A percentile compares a stretch with the other conserved stretches of the same genome.
Evolutionary conservation across 64 coral and sea anemone genomes (phyloP).

Genomic region (Pocillopora verrucosa): DNA sequence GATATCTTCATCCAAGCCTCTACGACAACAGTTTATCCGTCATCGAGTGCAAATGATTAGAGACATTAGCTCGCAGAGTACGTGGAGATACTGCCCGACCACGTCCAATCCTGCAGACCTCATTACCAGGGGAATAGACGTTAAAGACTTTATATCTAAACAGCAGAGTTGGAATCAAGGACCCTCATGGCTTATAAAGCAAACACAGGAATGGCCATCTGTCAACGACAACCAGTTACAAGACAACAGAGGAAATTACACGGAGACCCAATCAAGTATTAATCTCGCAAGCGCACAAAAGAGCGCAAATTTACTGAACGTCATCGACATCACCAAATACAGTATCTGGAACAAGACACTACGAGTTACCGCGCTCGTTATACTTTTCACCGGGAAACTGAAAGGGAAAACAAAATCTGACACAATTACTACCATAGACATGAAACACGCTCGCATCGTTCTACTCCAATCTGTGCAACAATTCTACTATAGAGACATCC

Average conservation of each 20-base stretch:
- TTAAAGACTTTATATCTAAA: too few relatives aligned
- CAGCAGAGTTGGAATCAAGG: too few relatives aligned
- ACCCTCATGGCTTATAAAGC: slow-evolving; percentile 60
- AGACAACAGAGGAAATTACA: slow-evolving; percentile 28
- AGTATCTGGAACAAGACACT: neutral
- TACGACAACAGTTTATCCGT: too few relatives aligned
- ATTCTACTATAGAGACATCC: slow-evolving; percentile 61
- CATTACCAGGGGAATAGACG: too few relatives aligned
- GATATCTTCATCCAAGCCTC: too few relatives aligned
- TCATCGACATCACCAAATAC: too few relatives aligned
- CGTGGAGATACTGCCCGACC: too few relatives aligned
- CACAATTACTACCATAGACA: slow-evolving; percentile 53
- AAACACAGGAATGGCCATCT: slow-evolving; percentile 56
- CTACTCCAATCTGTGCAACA: slow-evolving; percentile 70
- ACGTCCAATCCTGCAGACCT: too few relatives aligned
- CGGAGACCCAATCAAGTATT: slow-evolving; percentile 45
- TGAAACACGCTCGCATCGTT: slow-evolving; percentile 55
- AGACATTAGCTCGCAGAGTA: too few relatives aligned
- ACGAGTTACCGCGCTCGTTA: neutral
- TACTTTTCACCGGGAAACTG: neutral
- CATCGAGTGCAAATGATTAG: too few relatives aligned
- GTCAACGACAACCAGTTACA: neutral
- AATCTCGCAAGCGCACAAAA: too few relatives aligned
- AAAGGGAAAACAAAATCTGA: slow-evolving; percentile 7
- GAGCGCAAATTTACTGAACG: too few relatives aligned